Percentiles rank a stretch among this genome's conserved stretches.
Evolutionary conservation across 1,140 invertebrate genomes (phyloP).

Genomic region (Drosophila truncata): DNA sequence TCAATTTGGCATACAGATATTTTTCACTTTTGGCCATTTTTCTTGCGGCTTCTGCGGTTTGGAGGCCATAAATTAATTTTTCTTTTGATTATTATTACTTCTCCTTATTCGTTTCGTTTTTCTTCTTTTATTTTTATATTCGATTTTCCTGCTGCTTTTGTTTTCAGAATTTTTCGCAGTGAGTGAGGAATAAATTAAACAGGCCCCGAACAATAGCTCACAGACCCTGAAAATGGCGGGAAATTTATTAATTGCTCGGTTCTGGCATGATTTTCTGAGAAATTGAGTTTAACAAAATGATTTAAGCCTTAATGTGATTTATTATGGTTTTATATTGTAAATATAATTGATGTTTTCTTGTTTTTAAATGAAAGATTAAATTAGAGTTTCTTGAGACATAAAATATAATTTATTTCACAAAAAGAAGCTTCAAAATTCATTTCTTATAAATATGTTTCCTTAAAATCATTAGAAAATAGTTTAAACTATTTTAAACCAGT

Average conservation of each 20-base stretch:
- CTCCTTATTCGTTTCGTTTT: conserved; percentile 56
- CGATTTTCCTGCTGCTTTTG: conserved; percentile 44
- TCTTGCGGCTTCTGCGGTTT: conserved; percentile 49
- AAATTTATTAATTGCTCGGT: conserved; percentile 61
- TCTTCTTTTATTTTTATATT: conserved; percentile 21
- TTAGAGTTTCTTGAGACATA: background rate
- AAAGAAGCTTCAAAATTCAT: background rate
- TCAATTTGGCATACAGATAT: conserved; percentile 24
- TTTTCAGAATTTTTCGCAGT: conserved; percentile 59
- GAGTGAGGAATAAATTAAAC: conserved; percentile 81
- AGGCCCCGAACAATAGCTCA: conserved; percentile 48
- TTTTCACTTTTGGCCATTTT: conserved; percentile 52
- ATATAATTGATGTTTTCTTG: background rate
- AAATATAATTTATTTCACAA: background rate
- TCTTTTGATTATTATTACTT: conserved; percentile 82
- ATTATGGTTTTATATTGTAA: background rate
- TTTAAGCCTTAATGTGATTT: conserved; percentile 1
- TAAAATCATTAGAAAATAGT: no score
- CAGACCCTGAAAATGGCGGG: conserved; percentile 45
- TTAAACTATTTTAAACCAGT: background rate
- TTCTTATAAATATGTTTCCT: background rate
- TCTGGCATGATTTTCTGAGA: conserved; percentile 21
- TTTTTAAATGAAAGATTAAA: background rate
- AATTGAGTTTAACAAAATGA: conserved; percentile 4
- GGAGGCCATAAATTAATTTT: conserved; percentile 80